Base-by-base conservation (phyloP, 1,140 invertebrate genomes). In the Drosophila mauritiana region DNA sequence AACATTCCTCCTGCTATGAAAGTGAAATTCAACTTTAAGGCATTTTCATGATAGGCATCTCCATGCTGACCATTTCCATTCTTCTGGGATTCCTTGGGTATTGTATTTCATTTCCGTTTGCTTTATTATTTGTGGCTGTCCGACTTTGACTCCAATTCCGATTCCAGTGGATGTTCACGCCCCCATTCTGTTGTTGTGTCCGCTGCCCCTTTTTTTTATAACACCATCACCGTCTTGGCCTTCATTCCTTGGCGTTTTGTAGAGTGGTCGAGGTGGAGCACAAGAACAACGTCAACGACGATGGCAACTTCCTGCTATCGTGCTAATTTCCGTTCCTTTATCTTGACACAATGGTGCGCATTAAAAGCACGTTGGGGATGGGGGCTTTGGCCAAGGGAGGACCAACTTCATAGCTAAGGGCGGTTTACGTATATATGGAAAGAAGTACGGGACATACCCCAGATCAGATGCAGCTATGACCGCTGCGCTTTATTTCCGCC, bases 301-400 rank as follows among this genome's bases (percentile, higher is more conserved):
- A 78, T 89, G 80, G 68, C 84, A 89, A 90, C 90, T 90, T 91
- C 90, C 90, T 91, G 90, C 90, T 91, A 91, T 91, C 90, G 90
- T 90, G 90, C 90, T 91, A 91, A 91, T 91, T 91, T 91, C 90
- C 90, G 90, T 85, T 91, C 73, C 90, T 91, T 91, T 91, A 91
- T 91, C 90, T 91, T 90, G 90, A 90, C 90, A 91, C 90, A 91
- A 91, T 91, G 90, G 90, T 74, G 90, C 86, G 77, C 90, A 91
- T 91, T 91, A 91, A 90, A 88, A 91, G 61, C 67, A 61, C 53
- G 53, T 65, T 54, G 63, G 59, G 59, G 13, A 2, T 12, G 54
- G 46, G 52, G 70, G 17, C 10, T 42, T 27, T 20, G 27, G 25
- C 42, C 34, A 20, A 68, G 55, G 53, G 51, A 76, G 39, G 69